A percentile compares a stretch with the other conserved stretches of the same genome.
phyloP scores from a whole-genome alignment of 1,140 invertebrate genomes.

The Sarcophaga peregrina region DNA sequence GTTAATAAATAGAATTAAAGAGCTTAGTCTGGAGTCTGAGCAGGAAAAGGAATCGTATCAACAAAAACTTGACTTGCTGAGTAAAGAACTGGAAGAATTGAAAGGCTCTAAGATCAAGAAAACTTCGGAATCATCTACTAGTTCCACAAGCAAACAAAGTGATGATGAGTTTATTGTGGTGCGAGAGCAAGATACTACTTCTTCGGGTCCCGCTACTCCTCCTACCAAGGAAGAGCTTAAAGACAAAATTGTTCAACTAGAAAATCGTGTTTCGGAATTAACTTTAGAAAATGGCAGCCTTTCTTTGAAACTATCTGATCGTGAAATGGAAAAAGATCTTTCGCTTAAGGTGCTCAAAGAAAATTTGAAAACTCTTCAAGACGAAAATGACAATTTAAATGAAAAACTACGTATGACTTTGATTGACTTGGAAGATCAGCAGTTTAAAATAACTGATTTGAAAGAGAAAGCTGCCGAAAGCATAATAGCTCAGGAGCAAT shows the following conservation, averaged over 20 bases:
- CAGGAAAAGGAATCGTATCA: conserved; percentile 46
- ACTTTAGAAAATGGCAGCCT: conserved; percentile 64
- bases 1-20: conserved; percentile 56
- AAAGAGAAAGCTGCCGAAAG: conserved; percentile 50
- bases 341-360: conserved; percentile 68
- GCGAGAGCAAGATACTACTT: conserved; percentile 54
- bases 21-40: conserved; percentile 18
- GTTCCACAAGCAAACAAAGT: conserved; percentile 59
- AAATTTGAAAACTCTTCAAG: conserved; percentile 68
- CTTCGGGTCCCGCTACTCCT: conserved; percentile 51
- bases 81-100: conserved; percentile 53
- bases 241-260: conserved; percentile 67
- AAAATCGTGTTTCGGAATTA: conserved; percentile 63
- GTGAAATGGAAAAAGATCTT: conserved; percentile 70
- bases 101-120: conserved; percentile 58
- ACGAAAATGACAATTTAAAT: conserved; percentile 65
- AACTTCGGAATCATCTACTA: conserved; percentile 60
- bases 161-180: conserved; percentile 65
- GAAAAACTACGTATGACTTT: conserved; percentile 26
- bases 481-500: conserved; percentile 59
- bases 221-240: conserved; percentile 63
- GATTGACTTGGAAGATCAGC: conserved; percentile 45
- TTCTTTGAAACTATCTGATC: conserved; percentile 58
- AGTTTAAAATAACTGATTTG: conserved; percentile 39
- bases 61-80: conserved; percentile 42